Conservation (phyloP, 1,140 invertebrate species). For the Pararge aegeria region DNA sequence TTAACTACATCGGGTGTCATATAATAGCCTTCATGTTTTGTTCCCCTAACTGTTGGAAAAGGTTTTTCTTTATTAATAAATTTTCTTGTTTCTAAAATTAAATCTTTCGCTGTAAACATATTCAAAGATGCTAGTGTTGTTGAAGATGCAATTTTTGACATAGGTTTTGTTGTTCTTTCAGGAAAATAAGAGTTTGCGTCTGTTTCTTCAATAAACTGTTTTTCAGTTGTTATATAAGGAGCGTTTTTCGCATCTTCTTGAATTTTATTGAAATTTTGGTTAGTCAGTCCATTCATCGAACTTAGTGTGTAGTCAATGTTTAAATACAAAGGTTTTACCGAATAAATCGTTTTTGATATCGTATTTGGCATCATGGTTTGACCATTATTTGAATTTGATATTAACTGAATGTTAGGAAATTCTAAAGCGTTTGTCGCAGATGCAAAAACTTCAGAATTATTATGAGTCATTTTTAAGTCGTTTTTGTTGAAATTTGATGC, state of each 20-base stretch:
- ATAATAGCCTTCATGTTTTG: conserved; percentile 28
- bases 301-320: conserved; percentile 15
- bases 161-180: conserved; percentile 7
- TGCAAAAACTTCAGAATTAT: background rate
- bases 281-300: conserved; percentile 18
- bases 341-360: background rate
- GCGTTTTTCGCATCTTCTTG: background rate
- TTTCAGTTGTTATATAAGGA: background rate
- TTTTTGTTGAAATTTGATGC: no score
- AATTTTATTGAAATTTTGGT: conserved; percentile 6
- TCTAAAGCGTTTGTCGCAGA: background rate
- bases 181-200: background rate
- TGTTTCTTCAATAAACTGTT: conserved; percentile 8
- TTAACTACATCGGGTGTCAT: conserved; percentile 26
- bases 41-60: conserved; percentile 2
- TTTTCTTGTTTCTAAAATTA: conserved; percentile 5
- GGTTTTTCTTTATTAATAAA: background rate
- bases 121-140: background rate
- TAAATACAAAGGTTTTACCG: background rate
- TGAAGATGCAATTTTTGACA: background rate
- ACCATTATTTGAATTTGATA: background rate
- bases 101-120: background rate
- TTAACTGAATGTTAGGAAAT: background rate
- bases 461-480: background rate
- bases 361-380: background rate